Evolutionary conservation across 2,888 invertebrate genomes (phyloP).

Genomic region (Eueremaeus valkanovi): DNA sequence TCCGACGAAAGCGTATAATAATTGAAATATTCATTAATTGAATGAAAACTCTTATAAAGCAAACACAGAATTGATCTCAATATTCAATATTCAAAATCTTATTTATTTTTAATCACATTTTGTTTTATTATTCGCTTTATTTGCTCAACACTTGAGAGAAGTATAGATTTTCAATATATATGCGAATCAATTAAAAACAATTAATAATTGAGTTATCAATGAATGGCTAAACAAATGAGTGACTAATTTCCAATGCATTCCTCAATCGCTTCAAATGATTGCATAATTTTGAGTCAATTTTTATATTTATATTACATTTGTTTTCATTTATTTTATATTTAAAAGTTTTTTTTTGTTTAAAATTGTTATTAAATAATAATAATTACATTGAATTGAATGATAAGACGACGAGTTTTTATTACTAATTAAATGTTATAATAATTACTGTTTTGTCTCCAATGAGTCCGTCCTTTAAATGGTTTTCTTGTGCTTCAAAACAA

Average conservation of each 20-base stretch:
- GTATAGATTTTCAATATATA: too few relatives aligned
- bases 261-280: not conserved
- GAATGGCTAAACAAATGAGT: not conserved
- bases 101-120: too few relatives aligned
- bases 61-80: too few relatives aligned
- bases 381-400: not conserved
- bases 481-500: not conserved
- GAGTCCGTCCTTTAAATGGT: conserved; percentile 15
- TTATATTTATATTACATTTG: not conserved
- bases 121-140: not conserved
- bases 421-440: not conserved
- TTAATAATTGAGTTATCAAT: not conserved
- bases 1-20: too few relatives aligned
- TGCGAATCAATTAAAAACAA: not conserved
- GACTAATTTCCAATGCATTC: conserved; percentile 19
- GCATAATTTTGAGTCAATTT: not conserved
- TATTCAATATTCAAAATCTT: not conserved
- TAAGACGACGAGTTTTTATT: not conserved
- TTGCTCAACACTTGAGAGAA: conserved; percentile 20
- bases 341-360: not conserved
- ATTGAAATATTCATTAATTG: too few relatives aligned
- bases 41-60: too few relatives aligned
- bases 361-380: not conserved
- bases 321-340: too few relatives aligned
- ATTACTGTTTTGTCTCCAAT: not conserved